A percentile compares a stretch with the other conserved stretches of the same genome.
These are phyloP conservation scores for Schizotus pectinicornis DNA, from an alignment of 2,888 invertebrate species.

Conservation along the genomic window DNA sequence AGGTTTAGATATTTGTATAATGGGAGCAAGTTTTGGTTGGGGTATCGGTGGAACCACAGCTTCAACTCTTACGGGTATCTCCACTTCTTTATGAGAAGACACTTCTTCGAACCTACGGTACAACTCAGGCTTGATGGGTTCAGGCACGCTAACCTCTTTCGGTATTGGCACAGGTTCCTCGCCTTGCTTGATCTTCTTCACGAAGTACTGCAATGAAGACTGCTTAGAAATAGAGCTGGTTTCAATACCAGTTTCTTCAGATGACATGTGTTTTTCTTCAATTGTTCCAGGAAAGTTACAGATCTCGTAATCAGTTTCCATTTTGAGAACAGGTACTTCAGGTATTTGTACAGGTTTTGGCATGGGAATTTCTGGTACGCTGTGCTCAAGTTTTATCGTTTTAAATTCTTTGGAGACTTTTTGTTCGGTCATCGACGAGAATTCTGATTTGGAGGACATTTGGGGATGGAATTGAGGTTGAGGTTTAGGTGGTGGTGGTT, in stretches of 20 bases:
- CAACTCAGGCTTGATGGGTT: slow-evolving; percentile 53
- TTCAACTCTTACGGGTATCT: slow-evolving; percentile 40
- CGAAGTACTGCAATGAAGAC: slow-evolving; percentile 71
- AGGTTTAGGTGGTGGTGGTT: slow-evolving; percentile 37
- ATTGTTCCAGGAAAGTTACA: slow-evolving; percentile 33
- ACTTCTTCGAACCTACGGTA: slow-evolving; percentile 58
- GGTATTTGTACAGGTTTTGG: slow-evolving; percentile 41
- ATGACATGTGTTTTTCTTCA: slow-evolving; percentile 42
- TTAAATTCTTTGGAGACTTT: slow-evolving; percentile 52
- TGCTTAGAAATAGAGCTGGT: slow-evolving; percentile 68
- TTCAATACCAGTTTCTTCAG: slow-evolving; percentile 58
- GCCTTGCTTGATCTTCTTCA: slow-evolving; percentile 65
- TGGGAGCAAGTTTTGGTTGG: slow-evolving; percentile 6
- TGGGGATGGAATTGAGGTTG: slow-evolving; percentile 31
- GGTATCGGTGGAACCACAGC: slow-evolving; percentile 1
- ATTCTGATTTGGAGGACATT: slow-evolving; percentile 50
- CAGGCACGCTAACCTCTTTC: slow-evolving; percentile 51
- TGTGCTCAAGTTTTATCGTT: slow-evolving; percentile 53
- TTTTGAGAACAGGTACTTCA: slow-evolving; percentile 37
- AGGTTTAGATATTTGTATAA: slow-evolving; percentile 5
- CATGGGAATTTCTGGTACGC: slow-evolving; percentile 48
- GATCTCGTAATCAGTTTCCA: slow-evolving; percentile 46
- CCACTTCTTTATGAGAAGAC: slow-evolving; percentile 40
- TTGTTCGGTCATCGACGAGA: slow-evolving; percentile 51
- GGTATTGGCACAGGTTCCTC: slow-evolving; percentile 55